Evolutionary conservation across 2,113 vertebrate genomes (phyloP).

Genomic region (Peromyscus californicus): DNA sequence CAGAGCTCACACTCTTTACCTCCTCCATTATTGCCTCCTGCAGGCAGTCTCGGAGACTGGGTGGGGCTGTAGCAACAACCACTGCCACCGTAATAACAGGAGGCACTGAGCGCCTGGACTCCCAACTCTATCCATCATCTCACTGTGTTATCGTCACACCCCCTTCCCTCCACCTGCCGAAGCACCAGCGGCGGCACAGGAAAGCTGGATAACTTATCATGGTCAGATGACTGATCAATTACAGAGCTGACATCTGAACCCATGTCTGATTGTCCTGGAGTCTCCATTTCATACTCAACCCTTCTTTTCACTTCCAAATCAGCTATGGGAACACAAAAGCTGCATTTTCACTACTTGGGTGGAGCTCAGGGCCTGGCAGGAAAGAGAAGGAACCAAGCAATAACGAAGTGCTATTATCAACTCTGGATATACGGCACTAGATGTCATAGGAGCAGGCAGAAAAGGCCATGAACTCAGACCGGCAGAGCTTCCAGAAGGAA

Average conservation of each 20-base stretch:
- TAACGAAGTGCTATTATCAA: background rate
- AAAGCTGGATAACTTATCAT: background rate
- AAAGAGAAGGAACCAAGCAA: background rate
- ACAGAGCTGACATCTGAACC: background rate
- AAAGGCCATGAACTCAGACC: background rate
- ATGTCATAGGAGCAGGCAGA: background rate
- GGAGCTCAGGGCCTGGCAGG: background rate
- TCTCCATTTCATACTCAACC: background rate
- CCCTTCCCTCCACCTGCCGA: background rate
- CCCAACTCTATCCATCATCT: background rate
- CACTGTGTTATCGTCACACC: rapidly evolving
- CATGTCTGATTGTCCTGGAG: background rate
- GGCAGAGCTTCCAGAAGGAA: background rate
- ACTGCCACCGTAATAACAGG: background rate
- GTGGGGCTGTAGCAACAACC: background rate
- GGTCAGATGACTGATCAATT: background rate
- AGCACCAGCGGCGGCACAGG: background rate
- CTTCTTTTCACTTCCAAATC: background rate
- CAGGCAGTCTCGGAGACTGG: background rate
- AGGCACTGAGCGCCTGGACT: background rate
- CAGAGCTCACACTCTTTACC: background rate
- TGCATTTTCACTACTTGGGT: background rate
- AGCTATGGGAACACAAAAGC: background rate
- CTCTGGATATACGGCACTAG: too few relatives aligned
- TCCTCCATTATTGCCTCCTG: background rate